Conservation (phyloP, 2,113 vertebrate genomes). For the Rousettus leschenaultii region DNA sequence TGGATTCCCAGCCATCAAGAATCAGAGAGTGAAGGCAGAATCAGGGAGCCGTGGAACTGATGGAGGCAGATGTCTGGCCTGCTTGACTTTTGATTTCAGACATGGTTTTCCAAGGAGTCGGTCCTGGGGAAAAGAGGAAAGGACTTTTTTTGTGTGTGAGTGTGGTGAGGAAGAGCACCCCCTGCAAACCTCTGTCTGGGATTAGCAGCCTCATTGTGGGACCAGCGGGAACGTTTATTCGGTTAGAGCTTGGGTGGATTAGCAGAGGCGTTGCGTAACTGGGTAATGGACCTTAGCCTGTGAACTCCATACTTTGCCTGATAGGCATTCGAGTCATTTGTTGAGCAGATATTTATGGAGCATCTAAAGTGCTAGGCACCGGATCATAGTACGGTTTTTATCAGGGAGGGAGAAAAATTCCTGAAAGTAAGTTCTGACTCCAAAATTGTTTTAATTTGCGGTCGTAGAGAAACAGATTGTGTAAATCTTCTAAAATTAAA, state of each 20-base stretch:
- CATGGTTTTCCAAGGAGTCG: neutral
- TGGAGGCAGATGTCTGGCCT: neutral
- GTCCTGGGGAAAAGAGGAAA: neutral
- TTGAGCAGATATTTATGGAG: neutral
- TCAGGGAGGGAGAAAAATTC: neutral
- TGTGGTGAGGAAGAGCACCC: neutral
- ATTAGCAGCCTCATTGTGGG: neutral
- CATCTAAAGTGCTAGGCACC: accelerated
- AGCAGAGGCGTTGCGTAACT: neutral
- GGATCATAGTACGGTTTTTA: neutral
- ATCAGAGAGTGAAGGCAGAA: neutral
- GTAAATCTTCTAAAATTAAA: neutral
- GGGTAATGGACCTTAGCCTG: neutral
- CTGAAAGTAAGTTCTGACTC: neutral
- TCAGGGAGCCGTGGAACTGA: neutral
- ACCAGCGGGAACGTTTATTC: neutral
- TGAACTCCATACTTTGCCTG: neutral
- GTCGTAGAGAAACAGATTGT: neutral
- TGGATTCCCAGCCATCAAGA: neutral
- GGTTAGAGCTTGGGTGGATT: neutral
- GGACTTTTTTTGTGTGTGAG: too few relatives aligned
- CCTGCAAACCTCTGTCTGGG: neutral
- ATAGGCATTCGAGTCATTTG: neutral
- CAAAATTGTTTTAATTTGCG: neutral
- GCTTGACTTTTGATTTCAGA: neutral